These are phyloP conservation scores for Apotomis betuletana DNA, from an alignment of 2,888 invertebrate genomes.

Conservation along the genomic window DNA sequence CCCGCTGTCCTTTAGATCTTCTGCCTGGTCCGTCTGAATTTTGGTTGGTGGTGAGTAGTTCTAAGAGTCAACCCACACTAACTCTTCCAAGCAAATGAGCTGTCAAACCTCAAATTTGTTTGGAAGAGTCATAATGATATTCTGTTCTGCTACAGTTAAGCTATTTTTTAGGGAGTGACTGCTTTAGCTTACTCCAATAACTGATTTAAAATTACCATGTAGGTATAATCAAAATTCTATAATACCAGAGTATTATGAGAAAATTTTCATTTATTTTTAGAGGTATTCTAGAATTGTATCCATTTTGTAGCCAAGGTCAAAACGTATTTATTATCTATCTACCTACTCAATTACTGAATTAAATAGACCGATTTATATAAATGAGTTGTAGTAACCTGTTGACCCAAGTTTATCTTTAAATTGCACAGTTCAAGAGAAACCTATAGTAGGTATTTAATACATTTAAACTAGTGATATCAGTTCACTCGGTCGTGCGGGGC, in stretches of 20 bases:
- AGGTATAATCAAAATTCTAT: too few species aligned
- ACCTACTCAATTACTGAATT: slow-evolving; percentile 37
- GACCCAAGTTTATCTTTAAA: slow-evolving; percentile 49
- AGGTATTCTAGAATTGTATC: background rate
- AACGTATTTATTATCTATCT: slow-evolving; percentile 20
- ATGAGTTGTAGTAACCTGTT: slow-evolving; percentile 35
- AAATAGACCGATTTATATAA: slow-evolving; percentile 27
- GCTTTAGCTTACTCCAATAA: too few species aligned
- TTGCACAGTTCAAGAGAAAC: slow-evolving; percentile 43
- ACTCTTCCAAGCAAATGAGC: too few species aligned
- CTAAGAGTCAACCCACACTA: too few species aligned
- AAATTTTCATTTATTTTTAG: background rate
- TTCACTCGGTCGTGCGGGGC: slow-evolving; percentile 72
- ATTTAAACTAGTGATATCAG: slow-evolving; percentile 67
- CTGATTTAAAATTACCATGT: too few species aligned
- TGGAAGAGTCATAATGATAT: too few species aligned
- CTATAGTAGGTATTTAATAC: slow-evolving; percentile 50
- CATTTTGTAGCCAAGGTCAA: background rate
- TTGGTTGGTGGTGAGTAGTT: too few species aligned
- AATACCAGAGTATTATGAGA: background rate
- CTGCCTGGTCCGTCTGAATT: too few species aligned
- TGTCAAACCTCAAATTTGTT: too few species aligned
- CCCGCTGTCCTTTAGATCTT: too few species aligned
- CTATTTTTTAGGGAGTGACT: too few species aligned
- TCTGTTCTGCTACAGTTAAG: too few species aligned